phyloP scores from a whole-genome alignment of 2,797 vertebrate species.

The Numenius phaeopus region DNA sequence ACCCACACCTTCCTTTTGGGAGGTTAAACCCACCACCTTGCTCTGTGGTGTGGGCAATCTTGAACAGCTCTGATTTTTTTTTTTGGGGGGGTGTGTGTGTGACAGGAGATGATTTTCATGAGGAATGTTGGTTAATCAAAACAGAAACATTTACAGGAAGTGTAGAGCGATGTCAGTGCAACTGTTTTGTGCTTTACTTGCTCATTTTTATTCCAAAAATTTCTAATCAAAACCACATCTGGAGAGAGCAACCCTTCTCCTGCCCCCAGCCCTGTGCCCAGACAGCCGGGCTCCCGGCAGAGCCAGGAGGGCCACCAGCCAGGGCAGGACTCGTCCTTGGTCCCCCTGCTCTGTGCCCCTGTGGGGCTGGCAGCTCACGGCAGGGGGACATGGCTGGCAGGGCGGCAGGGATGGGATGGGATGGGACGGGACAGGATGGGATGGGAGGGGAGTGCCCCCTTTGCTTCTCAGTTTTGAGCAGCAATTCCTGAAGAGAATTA shows the following conservation, averaged over 20 bases:
- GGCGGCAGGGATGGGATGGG: neutral
- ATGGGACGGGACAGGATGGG: neutral
- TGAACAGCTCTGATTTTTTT: neutral
- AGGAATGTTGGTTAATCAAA: constrained; percentile 52
- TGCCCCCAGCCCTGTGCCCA: neutral
- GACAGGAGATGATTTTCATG: neutral
- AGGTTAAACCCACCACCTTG: neutral
- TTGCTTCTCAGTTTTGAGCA: neutral
- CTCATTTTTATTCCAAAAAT: constrained; percentile 14
- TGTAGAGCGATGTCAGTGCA: neutral
- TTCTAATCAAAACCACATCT: constrained; percentile 52
- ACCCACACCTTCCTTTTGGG: neutral
- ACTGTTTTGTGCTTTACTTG: neutral
- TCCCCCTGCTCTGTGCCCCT: neutral
- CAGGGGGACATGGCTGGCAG: rapidly evolving
- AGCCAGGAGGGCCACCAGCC: neutral
- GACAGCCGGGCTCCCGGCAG: neutral
- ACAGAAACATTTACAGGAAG: constrained; percentile 11
- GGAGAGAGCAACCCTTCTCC: neutral
- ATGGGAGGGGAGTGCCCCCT: neutral
- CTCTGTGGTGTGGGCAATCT: neutral
- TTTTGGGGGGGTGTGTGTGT: too few relatives aligned
- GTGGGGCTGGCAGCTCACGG: neutral
- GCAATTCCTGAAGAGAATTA: neutral
- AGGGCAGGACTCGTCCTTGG: rapidly evolving